These are phyloP conservation scores for Drosophila affinis DNA, from an alignment of 2,888 invertebrate species.

Conservation along the genomic window DNA sequence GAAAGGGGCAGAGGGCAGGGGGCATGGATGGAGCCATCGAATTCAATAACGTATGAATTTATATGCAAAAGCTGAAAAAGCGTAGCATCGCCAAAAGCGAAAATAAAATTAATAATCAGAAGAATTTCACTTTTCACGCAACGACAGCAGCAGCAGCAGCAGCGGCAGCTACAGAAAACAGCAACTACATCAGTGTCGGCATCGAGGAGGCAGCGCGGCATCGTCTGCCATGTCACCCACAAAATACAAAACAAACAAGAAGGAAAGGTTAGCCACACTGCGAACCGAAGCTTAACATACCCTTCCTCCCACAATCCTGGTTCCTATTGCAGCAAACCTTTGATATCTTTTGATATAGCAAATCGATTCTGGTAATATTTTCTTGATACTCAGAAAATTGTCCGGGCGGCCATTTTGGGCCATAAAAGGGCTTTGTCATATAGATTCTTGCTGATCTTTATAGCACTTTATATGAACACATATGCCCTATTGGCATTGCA, in stretches of 20 bases:
- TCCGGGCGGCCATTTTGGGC: too few species aligned
- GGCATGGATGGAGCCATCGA: conserved; percentile 24
- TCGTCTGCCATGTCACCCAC: conserved; percentile 72
- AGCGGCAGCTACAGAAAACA: conserved; percentile 28
- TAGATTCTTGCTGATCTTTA: neutral
- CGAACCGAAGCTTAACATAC: neutral
- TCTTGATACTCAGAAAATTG: too few species aligned
- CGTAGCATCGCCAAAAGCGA: conserved; percentile 73
- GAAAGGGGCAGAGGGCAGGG: neutral
- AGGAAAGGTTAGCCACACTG: neutral
- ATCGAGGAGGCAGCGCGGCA: conserved; percentile 15
- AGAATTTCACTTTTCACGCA: conserved; percentile 79
- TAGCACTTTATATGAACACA: too few species aligned
- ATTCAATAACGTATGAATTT: conserved; percentile 61
- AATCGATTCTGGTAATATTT: too few species aligned
- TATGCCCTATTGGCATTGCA: neutral
- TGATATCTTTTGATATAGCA: too few species aligned
- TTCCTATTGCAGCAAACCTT: too few species aligned
- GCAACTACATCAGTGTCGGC: conserved; percentile 30
- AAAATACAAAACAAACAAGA: conserved; percentile 44
- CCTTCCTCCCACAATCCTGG: neutral
- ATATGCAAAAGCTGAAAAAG: conserved; percentile 56
- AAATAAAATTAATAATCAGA: conserved; percentile 80
- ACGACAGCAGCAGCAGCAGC: conserved; percentile 53
- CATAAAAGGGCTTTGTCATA: too few species aligned